Evolutionary conservation across 2,888 invertebrate genomes (phyloP), one percentile per base, ranked within the genome.

Genomic region (Apamea epomidion): DNA sequence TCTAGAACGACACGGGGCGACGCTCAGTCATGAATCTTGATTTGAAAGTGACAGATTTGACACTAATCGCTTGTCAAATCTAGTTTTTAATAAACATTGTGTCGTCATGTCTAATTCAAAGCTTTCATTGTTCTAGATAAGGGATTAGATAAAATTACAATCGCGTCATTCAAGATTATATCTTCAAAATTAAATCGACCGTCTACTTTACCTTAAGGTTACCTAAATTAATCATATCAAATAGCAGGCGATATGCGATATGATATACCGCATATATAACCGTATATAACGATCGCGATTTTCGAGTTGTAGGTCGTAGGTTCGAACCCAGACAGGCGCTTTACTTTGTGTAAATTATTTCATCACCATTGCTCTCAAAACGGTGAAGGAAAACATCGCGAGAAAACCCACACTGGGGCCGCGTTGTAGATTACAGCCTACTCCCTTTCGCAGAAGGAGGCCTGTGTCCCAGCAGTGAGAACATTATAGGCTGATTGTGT

Each of bases 1-100:
- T 83, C 12, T 37, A 72, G 54, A 76, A 29, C 21, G 14, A 32
- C 32, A 32, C 32, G 32, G 32, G 32, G 32, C 32, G 32, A 18
- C 0, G 12, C 6, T 51, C 32, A 42, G 37, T 21, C 54, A 78
- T 68, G 1, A 68, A 58, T 82, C 60, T 73, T 76, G 58, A 48
- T 83, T 83, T 76, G 4, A 29, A 45, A 65, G 0, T 83, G 77
- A 76, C 69, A 76, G n/a, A 69, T 54, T 12, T 82, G 82, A 74
- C 81, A 62, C 8, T 81, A 69, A 81, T 76, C 54, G 7, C 62
- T 48, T 8, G 45, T 54, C 16, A 37, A 29, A 32, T 54, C n/a
- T 68, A 82, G 25, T 29, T 60, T 29, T 18, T 8, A 48, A 37
- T 29, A 16, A 68, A 25, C 12, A 48, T 37, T 68, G 67, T 58